Evolutionary conservation across 2,113 vertebrate species (phyloP).

Genomic region (Spermophilus dauricus): DNA sequence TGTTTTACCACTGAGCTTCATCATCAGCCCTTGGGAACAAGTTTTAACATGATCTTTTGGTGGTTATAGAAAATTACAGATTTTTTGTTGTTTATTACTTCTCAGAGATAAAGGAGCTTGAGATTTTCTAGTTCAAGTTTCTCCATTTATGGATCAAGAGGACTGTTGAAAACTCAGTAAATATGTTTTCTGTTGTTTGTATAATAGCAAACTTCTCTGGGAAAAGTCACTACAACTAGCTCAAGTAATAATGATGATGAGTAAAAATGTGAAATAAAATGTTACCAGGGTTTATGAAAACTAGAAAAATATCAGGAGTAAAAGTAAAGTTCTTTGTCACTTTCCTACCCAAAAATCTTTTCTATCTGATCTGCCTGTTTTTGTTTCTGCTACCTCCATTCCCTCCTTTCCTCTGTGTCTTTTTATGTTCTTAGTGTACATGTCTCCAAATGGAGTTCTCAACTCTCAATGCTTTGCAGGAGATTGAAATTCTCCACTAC

Average conservation of each 20-base stretch:
- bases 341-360: background rate
- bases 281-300: background rate
- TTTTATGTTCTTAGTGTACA: background rate
- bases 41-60: background rate
- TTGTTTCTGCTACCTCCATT: background rate
- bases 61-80: background rate
- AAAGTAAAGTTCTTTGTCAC: background rate
- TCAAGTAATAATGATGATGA: background rate
- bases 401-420: background rate
- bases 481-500: background rate
- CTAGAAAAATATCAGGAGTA: background rate
- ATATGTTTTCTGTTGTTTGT: background rate
- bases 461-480: background rate
- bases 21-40: background rate
- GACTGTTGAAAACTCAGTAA: background rate
- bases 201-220: background rate
- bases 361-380: background rate
- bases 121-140: background rate
- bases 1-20: background rate
- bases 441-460: background rate
- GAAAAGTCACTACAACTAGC: background rate
- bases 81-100: background rate
- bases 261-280: background rate
- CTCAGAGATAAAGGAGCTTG: background rate
- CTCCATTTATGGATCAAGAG: background rate